Evolutionary conservation across 2,113 vertebrate genomes (phyloP).

Genomic region (Gymnorhina tibicen): DNA sequence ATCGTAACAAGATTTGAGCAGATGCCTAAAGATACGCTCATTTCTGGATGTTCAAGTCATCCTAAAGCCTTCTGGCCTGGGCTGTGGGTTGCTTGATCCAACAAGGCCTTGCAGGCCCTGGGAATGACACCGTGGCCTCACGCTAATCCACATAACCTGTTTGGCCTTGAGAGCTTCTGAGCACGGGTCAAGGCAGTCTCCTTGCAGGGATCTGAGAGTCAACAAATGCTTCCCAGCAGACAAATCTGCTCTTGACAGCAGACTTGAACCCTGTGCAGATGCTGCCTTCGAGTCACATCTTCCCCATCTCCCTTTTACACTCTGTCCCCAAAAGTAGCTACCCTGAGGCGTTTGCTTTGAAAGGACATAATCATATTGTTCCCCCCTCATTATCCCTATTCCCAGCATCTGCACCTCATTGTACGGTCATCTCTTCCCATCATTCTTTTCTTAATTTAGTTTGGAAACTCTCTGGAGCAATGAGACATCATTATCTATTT

Average conservation of each 20-base stretch:
- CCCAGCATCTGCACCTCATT: conserved; percentile 41
- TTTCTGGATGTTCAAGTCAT: not conserved
- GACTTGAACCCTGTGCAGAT: not conserved
- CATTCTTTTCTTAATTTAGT: conserved; percentile 51
- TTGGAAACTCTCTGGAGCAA: conserved; percentile 56
- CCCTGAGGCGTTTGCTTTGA: conserved; percentile 12
- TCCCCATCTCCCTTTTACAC: not conserved
- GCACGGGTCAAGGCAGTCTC: accelerated
- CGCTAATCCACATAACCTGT: not conserved
- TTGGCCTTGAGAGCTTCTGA: not conserved
- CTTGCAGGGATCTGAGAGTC: not conserved
- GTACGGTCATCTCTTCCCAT: conserved; percentile 41
- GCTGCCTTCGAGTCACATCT: not conserved
- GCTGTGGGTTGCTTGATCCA: not conserved
- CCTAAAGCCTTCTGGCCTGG: not conserved
- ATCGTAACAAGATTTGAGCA: not conserved
- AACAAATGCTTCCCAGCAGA: not conserved
- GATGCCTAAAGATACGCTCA: not conserved
- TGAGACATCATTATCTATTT: conserved; percentile 53
- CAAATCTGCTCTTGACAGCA: not conserved
- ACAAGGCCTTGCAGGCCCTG: not conserved
- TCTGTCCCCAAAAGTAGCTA: conserved; percentile 4
- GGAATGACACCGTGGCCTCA: not conserved
- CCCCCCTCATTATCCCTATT: conserved; percentile 20
- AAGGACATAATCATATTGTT: conserved; percentile 42